These are phyloP conservation scores for Ornithorhynchus anatinus DNA, from an alignment of 2,113 vertebrate genomes.

Conservation along the genomic window DNA sequence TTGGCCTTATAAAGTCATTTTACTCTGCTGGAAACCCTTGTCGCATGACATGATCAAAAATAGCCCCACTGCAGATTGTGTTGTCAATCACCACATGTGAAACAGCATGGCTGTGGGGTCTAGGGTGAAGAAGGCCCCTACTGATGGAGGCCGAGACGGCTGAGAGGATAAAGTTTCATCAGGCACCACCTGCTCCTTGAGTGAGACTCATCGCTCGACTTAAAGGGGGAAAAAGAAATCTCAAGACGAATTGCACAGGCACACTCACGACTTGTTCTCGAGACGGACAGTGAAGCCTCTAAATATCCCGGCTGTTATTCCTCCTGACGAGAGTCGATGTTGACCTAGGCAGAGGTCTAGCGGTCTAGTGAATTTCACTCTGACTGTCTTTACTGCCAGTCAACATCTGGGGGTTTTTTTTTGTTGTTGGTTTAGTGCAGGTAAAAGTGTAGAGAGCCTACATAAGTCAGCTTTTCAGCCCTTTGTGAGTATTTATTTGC, in stretches of 20 bases:
- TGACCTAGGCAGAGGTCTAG: constrained; percentile 39
- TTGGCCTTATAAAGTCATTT: constrained; percentile 86
- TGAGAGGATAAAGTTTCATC: constrained; percentile 67
- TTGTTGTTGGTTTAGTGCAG: no score
- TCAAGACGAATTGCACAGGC: constrained; percentile 44
- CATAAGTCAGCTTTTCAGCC: no score
- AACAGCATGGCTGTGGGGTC: constrained; percentile 60
- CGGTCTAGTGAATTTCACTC: constrained; percentile 24
- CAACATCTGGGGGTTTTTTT: no score
- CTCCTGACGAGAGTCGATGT: constrained; percentile 18
- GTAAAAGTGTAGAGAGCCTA: no score
- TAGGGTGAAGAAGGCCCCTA: constrained; percentile 36
- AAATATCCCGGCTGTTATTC: constrained; percentile 55
- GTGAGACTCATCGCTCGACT: constrained; percentile 54
- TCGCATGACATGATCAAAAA: constrained; percentile 91
- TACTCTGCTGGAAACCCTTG: constrained; percentile 75
- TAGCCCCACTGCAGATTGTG: constrained; percentile 86
- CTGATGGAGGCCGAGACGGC: constrained; percentile 55
- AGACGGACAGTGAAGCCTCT: constrained; percentile 38
- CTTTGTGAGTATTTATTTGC: no score
- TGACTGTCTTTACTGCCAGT: no score
- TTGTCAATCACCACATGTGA: constrained; percentile 85
- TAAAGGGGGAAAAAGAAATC: constrained; percentile 54
- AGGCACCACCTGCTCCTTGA: constrained; percentile 70
- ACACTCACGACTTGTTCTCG: constrained; percentile 41